Evolutionary conservation across 1,140 invertebrate species (phyloP), one percentile per base, ranked within the genome.

Genomic region (Tribolium madens): DNA sequence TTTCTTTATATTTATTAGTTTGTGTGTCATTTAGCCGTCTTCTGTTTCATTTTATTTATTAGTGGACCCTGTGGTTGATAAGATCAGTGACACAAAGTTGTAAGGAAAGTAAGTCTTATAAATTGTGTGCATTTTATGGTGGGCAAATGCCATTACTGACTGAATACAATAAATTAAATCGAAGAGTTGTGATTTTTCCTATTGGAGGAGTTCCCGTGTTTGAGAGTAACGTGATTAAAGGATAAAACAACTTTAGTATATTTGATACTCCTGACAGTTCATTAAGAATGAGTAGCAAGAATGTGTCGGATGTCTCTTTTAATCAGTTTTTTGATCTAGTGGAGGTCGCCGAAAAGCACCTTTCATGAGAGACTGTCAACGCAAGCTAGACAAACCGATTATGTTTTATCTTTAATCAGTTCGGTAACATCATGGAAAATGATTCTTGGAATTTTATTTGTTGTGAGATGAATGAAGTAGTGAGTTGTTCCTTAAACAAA

Each of bases 231-330:
- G 21, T 33, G 14, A 68, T 21, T 33, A 31, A 21, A 10, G 42
- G 13, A 64, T 64, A 64, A 64, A 64, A 5, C 9, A 64, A 64
- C 10, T 64, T 64, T 12, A 18, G 36, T 33, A 18, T 13, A 64
- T 64, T 18, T 26, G 57, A 64, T 64, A 64, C 47, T 50, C 52
- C 71, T 76, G 78, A 79, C 78, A 79, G 78, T 76, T 79, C 75
- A 79, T 79, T 79, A 79, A 73, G 73, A 76, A 79, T 79, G 78
- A 76, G 78, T 79, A 79, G 78, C 78, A 50, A 60, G 78, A 79
- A 79, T 79, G 75, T 74, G 78, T 79, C 78, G 60, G 71, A 57
- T n/a, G 33, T 57, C 71, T 64, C 2, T 15, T 74, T 33, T 75
- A 78, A 78, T 78, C 77, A 50, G 33, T 17, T 60, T 50, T 64